Conservation (phyloP, 1,140 invertebrate genomes). For the Rhynchophorus ferrugineus region DNA sequence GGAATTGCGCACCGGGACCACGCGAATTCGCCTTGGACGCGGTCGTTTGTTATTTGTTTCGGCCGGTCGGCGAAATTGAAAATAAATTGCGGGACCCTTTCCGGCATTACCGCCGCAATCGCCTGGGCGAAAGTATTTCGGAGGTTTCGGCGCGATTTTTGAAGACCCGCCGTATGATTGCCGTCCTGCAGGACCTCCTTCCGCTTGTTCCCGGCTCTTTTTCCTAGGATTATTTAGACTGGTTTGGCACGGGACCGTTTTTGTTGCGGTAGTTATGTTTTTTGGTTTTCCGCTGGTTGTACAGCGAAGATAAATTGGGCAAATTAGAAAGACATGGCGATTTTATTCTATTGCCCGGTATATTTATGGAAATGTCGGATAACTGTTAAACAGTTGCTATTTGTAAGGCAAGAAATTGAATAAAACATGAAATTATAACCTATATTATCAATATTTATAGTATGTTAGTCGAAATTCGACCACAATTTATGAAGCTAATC, state of each 20-base stretch:
- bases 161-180: neutral
- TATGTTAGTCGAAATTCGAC: no score
- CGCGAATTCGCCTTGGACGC: neutral
- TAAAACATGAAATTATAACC: no score
- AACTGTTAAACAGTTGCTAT: no score
- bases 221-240: neutral
- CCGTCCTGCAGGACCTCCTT: neutral
- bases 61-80: neutral
- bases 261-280: no score
- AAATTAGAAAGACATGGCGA: no score
- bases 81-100: neutral
- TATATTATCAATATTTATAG: no score
- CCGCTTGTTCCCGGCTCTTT: neutral
- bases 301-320: no score
- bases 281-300: no score
- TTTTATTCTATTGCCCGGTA: no score
- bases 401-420: no score
- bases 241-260: neutral
- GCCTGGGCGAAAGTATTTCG: neutral
- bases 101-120: neutral
- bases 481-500: no score
- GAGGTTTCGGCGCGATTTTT: neutral
- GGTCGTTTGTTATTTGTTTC: neutral
- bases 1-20: neutral
- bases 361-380: no score